Base-by-base conservation (phyloP, 37 sponge, comb jelly and placozoan species). In the Ephydatia muelleri region DNA sequence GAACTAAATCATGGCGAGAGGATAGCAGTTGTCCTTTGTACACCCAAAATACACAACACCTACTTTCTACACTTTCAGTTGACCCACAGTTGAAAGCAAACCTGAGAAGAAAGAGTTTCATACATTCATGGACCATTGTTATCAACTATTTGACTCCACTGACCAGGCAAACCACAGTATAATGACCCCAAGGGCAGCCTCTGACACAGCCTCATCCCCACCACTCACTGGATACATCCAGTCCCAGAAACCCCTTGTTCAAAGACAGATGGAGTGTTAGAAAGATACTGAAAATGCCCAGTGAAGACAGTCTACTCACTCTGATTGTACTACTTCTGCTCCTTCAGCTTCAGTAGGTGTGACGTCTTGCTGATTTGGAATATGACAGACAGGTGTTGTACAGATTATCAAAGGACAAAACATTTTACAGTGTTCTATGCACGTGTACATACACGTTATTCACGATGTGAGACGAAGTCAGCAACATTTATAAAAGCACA, bases 1-100 rank as follows among this genome's bases (percentile, higher is more conserved):
- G 43, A 9, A 11, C 6, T 3, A 5, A 69, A 6, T 3, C 43
- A 9, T 9, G 6, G 6, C 43, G 43, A 43, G 5, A 43, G 43
- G 43, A 43, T 9, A 6, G 5, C 5, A 3, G 5, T 9, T 43
- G 43, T 43, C 43, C 31, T 8, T 11, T 11, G 31, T 8, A 69
- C 30, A 31, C 28, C 3, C 5, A 69, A 11, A 69, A 3, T 28
- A 3, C 3, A 5, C 28, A 31, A 69, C 57, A 78, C 76, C 75
- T 64, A 89, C 95, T 67, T 32, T 89, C 85, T 70, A 97, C 84
- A 77, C 93, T 97, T 39, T 94, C 93, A 36, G 94, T 90, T 68
- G 97, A 92, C 0, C 97, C 97, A 83, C 97, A 97, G 79, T 97
- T 97, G 88, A 97, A 97, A 2, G 97, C 97, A 85, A 97, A 97